Base-by-base conservation (phyloP, 2,888 invertebrate genomes). In the Sphaerophoria rueppellii region DNA sequence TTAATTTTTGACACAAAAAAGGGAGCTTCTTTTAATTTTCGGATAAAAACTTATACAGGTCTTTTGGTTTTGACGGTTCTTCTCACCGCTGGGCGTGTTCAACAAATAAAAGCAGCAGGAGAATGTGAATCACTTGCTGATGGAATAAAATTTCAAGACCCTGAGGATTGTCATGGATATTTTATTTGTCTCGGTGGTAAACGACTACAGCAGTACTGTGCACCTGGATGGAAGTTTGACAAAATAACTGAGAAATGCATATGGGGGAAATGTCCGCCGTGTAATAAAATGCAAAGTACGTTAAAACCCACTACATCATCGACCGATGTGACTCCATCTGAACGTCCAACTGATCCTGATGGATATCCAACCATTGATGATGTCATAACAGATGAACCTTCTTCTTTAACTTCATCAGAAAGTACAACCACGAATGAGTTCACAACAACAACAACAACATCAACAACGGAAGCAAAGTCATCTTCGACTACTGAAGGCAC, bases 231-330 rank as follows among this genome's bases (percentile, higher is more conserved):
- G 12, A 86, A 69, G 32, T 88, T 86, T 58, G 69, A 83, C 16
- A 57, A 40, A 34, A 2, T 16, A 0, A n/a, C 14, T 6, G 72
- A 58, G 11, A 57, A 14, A 7, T 88, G 87, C 61, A 14, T 86
- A 37, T 12, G 14, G 6, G 88, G 88, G 5, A 87, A 83, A 52
- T 88, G 88, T 71, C 86, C 87, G 7, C 86, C 87, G 3, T 88
- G 43, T 12, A 40, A 6, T 9, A 40, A 9, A 7, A 40, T 40
- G 9, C 40, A 40, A 40, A 40, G 6, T 7, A 6, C 9, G 4
- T 9, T 9, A 40, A 7, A 6, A 40, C 6, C 6, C 9, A 2
- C 9, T 9, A 6, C 43, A 43, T 0, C 43, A 43, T 11, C 43
- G 12, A 43, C 43, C 43, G 12, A 9, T 6, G 40, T 40, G 1